phyloP scores from a whole-genome alignment of 2,797 vertebrate genomes.

The Sebastes hubbsi region DNA sequence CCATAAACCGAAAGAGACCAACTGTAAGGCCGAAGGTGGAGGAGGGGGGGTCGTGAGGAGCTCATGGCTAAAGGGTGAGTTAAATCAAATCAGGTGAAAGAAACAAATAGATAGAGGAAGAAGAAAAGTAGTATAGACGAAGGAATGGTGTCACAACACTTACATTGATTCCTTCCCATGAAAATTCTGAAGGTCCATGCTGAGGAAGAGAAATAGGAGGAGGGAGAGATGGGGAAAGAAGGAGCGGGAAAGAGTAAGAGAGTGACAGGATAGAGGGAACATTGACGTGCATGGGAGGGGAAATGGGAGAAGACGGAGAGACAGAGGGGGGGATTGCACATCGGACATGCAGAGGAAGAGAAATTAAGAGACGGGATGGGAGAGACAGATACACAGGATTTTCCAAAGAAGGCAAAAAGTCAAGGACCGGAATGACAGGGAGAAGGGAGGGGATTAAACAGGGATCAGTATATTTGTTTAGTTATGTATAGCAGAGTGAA shows the following conservation, averaged over 20 bases:
- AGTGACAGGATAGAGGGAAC: conserved; percentile 72
- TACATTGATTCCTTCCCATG: conserved; percentile 99
- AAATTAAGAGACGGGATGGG: conserved; percentile 26
- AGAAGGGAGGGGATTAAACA: conserved; percentile 69
- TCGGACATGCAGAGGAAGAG: conserved; percentile 46
- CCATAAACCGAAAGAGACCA: conserved; percentile 49
- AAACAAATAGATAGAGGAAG: conserved; percentile 43
- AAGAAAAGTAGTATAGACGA: conserved; percentile 57
- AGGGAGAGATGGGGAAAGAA: conserved; percentile 52
- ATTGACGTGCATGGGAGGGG: conserved; percentile 56
- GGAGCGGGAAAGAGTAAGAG: conserved; percentile 63
- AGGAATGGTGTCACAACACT: conserved; percentile 83
- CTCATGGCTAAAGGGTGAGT: conserved; percentile 68
- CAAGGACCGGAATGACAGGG: conserved; percentile 66
- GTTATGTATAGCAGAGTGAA: conserved; percentile 68
- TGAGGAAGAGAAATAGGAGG: conserved; percentile 81
- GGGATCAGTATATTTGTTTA: conserved; percentile 75
- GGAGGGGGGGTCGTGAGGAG: conserved; percentile 45
- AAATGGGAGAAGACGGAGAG: conserved; percentile 32
- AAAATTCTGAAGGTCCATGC: conserved; percentile 98
- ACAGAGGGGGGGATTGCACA: conserved; percentile 19
- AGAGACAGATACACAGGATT: conserved; percentile 57
- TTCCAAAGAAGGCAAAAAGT: conserved; percentile 59
- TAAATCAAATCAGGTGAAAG: conserved; percentile 60
- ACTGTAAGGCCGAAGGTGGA: conserved; percentile 43